Conservation (phyloP, 2,113 vertebrate genomes). For the Bambusicola thoracicus region DNA sequence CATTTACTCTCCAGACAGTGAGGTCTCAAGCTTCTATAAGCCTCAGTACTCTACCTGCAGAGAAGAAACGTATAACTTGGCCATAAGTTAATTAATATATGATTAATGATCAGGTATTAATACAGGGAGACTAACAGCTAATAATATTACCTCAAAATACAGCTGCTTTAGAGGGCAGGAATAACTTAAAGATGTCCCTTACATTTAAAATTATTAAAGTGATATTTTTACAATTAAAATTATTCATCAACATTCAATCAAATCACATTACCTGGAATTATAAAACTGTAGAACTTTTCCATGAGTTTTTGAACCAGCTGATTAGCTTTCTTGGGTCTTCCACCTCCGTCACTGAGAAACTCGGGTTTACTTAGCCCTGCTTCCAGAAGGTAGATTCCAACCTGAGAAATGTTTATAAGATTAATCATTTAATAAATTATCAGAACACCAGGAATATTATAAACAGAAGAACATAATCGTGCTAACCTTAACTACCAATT, state of each 20-base stretch:
- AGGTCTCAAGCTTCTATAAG: neutral
- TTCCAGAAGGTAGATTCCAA: slow-evolving; percentile 92
- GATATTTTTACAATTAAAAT: neutral
- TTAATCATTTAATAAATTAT: neutral
- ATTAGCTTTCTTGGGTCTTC: slow-evolving; percentile 92
- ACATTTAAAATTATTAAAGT: neutral
- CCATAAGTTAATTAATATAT: neutral
- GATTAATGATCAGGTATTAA: neutral
- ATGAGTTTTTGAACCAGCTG: slow-evolving; percentile 93
- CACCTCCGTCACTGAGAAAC: slow-evolving; percentile 90
- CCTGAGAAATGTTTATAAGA: slow-evolving; percentile 72
- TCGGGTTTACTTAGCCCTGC: slow-evolving; percentile 88
- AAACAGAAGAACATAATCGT: neutral
- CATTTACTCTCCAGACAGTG: neutral
- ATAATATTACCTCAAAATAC: neutral
- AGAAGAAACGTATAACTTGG: neutral
- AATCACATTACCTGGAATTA: slow-evolving; percentile 85
- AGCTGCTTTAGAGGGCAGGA: neutral
- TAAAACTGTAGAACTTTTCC: slow-evolving; percentile 91
- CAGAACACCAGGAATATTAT: neutral
- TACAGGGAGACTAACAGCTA: neutral
- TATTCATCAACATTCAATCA: neutral
- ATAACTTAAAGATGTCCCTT: neutral
- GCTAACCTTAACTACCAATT: neutral
- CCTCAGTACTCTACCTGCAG: neutral